Percentiles rank a stretch among this genome's conserved stretches.
phyloP scores from a whole-genome alignment of 2,797 vertebrate species.

The Tenualosa thibaudeaui region DNA sequence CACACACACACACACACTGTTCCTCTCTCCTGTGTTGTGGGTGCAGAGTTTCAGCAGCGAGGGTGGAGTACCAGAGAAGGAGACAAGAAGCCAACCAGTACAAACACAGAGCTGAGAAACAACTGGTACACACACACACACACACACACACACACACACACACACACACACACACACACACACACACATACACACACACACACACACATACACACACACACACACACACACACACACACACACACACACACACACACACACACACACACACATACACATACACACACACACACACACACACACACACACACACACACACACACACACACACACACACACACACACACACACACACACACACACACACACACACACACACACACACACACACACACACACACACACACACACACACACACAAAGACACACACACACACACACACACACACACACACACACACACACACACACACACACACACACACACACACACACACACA shows the following conservation, averaged over 20 bases:
- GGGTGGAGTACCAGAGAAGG: constrained; percentile 84
- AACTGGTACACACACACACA: constrained; percentile 77
- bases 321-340: constrained; percentile 48
- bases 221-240: constrained; percentile 8
- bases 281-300: too few relatives aligned
- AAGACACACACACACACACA: too few relatives aligned
- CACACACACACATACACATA: neutral
- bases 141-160: neutral
- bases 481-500: constrained; percentile 23
- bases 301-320: constrained; percentile 8
- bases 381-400: constrained; percentile 47
- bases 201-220: constrained; percentile 58
- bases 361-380: constrained; percentile 23
- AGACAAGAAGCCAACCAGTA: constrained; percentile 83
- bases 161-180: constrained; percentile 45
- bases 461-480: constrained; percentile 45
- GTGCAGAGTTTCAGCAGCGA: constrained; percentile 74
- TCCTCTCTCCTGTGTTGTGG: too few relatives aligned
- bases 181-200: constrained; percentile 22
- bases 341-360: constrained; percentile 45
- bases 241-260: constrained; percentile 47
- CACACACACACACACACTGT: neutral
- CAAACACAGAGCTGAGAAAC: constrained; percentile 90
- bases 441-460: constrained; percentile 51
- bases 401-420: constrained; percentile 8